Conservation (phyloP, 2,113 vertebrate species). For the Colius striatus region DNA sequence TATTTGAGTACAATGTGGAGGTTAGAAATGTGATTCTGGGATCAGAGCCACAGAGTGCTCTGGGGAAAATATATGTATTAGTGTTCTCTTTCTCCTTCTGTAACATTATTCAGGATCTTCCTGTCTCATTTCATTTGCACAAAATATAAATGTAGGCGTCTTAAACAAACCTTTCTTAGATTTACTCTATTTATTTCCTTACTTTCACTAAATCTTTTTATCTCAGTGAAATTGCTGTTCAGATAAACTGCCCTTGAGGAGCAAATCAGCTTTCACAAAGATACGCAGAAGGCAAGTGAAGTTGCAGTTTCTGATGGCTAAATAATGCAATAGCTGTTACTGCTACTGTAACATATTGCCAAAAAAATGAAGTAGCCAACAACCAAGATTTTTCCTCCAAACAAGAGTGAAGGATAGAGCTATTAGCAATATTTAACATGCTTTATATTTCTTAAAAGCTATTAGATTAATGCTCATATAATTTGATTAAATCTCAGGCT, state of each 20-base stretch:
- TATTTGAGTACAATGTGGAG: background rate
- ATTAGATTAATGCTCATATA: background rate
- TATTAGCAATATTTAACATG: background rate
- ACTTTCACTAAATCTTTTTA: background rate
- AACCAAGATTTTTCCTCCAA: background rate
- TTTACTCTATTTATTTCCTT: background rate
- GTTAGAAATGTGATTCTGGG: background rate
- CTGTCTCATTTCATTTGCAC: constrained; percentile 10
- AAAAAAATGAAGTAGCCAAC: background rate
- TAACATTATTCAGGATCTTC: background rate
- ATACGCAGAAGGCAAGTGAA: background rate
- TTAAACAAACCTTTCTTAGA: background rate
- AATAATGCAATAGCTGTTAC: background rate
- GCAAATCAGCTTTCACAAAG: background rate
- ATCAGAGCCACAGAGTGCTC: background rate
- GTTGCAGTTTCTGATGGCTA: background rate
- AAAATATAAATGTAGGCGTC: background rate
- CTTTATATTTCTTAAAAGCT: background rate
- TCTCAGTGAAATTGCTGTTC: background rate
- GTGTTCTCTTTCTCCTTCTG: constrained; percentile 1
- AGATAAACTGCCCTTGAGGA: background rate
- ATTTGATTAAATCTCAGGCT: background rate
- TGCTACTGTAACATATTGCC: background rate
- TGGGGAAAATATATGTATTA: constrained; percentile 12
- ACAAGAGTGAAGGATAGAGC: background rate